These are phyloP conservation scores for Celastrina argiolus DNA, from an alignment of 2,888 invertebrate species.

Conservation along the genomic window DNA sequence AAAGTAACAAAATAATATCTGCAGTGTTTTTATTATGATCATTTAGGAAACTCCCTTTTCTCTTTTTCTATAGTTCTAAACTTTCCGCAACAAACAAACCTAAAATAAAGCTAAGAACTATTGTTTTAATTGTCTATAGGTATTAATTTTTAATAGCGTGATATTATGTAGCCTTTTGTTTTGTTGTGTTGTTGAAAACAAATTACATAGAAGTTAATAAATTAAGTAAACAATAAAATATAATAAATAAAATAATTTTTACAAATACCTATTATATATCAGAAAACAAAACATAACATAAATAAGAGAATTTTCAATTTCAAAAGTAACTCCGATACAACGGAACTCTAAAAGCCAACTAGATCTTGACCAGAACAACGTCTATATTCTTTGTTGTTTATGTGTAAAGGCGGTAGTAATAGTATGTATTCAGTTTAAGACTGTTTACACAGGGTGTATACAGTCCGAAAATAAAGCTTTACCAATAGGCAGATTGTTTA, in stretches of 20 bases:
- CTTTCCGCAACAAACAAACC: background rate
- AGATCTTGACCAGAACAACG: background rate
- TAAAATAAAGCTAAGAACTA: no score
- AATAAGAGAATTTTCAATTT: no score
- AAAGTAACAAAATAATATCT: background rate
- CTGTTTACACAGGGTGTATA: background rate
- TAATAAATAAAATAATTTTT: no score
- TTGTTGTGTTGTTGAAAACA: no score
- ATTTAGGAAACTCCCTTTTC: background rate
- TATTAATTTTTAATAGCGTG: no score
- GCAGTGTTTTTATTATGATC: background rate
- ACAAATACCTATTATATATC: no score
- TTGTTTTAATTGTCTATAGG: no score
- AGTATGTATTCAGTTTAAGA: conserved; percentile 1
- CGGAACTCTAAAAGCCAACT: background rate
- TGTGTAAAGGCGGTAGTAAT: background rate
- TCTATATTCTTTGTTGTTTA: conserved; percentile 9
- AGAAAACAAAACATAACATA: background rate
- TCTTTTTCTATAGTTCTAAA: background rate
- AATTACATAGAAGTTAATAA: no score
- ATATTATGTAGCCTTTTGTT: no score
- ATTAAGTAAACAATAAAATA: no score
- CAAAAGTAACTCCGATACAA: background rate
- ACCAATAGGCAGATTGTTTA: conserved; percentile 11
- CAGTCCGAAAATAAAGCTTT: conserved; percentile 18